phyloP scores from a whole-genome alignment of 2,113 vertebrate species.

The Lynx canadensis region DNA sequence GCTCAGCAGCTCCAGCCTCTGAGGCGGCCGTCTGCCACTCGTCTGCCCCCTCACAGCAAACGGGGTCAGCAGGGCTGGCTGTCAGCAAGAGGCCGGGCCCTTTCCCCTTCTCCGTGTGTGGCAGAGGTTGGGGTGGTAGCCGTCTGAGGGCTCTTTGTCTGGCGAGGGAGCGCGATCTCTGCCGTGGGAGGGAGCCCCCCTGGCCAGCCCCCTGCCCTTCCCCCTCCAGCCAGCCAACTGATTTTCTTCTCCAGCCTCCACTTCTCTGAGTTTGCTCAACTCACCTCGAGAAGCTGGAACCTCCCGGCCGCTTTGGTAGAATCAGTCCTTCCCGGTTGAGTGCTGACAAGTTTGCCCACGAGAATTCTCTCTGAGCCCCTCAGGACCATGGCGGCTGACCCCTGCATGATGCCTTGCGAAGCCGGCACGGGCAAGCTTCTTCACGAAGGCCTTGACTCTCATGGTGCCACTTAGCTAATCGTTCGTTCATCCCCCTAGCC shows the following conservation, averaged over 20 bases:
- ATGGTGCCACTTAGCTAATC: neutral
- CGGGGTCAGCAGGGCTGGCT: neutral
- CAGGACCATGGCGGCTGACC: neutral
- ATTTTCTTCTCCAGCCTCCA: neutral
- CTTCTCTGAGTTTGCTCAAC: neutral
- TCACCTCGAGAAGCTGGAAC: neutral
- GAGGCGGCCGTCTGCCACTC: neutral
- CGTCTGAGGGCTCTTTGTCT: slow-evolving; percentile 74
- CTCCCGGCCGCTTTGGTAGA: neutral
- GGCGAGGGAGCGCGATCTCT: neutral
- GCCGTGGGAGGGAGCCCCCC: neutral
- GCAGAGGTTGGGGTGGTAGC: slow-evolving; percentile 49
- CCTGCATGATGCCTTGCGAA: neutral
- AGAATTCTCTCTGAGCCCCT: neutral
- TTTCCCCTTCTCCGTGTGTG: slow-evolving; percentile 50
- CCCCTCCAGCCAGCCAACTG: neutral
- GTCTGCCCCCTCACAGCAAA: neutral
- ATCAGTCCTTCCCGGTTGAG: neutral
- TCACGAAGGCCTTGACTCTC: neutral
- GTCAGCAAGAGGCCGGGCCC: slow-evolving; percentile 30
- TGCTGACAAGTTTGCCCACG: neutral
- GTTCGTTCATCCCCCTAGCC: neutral
- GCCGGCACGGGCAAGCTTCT: neutral
- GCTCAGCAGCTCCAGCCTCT: neutral
- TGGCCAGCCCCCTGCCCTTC: neutral